Conservation (phyloP, 2,797 vertebrate genomes). For the Muscicapa comitata region DNA sequence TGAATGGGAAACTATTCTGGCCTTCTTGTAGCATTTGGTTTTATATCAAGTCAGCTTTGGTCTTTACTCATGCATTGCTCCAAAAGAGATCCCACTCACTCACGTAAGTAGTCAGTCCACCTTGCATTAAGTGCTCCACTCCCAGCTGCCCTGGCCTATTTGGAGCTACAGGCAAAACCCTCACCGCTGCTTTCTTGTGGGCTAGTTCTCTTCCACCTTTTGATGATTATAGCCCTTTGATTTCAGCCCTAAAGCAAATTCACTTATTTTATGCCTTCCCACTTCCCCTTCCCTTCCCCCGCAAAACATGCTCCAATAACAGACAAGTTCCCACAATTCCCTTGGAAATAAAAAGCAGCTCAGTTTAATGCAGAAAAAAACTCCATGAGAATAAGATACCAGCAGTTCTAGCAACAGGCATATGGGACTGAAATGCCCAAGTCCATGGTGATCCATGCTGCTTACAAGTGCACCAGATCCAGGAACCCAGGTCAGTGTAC, state of each 20-base stretch:
- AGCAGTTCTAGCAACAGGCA: neutral
- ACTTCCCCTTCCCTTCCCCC: neutral
- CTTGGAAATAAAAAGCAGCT: neutral
- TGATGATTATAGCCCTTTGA: conserved; percentile 24
- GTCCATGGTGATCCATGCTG: neutral
- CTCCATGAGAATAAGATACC: neutral
- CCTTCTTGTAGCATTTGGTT: neutral
- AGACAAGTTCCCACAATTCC: neutral
- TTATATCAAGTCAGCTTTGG: neutral
- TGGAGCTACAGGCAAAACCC: neutral
- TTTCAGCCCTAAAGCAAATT: conserved; percentile 33
- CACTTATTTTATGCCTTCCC: conserved; percentile 24
- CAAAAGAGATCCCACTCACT: neutral
- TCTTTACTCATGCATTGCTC: neutral
- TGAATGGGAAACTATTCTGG: neutral
- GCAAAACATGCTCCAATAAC: conserved; percentile 1
- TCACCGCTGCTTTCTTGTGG: neutral
- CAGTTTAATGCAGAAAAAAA: neutral
- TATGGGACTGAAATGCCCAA: neutral
- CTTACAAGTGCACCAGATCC: rapidly evolving
- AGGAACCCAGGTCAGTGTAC: neutral
- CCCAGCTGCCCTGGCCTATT: neutral
- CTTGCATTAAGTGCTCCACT: rapidly evolving
- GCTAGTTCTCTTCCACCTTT: conserved; percentile 10
- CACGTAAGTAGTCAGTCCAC: neutral